Conservation (phyloP, 2,113 vertebrate genomes). For the Chionomys nivalis region DNA sequence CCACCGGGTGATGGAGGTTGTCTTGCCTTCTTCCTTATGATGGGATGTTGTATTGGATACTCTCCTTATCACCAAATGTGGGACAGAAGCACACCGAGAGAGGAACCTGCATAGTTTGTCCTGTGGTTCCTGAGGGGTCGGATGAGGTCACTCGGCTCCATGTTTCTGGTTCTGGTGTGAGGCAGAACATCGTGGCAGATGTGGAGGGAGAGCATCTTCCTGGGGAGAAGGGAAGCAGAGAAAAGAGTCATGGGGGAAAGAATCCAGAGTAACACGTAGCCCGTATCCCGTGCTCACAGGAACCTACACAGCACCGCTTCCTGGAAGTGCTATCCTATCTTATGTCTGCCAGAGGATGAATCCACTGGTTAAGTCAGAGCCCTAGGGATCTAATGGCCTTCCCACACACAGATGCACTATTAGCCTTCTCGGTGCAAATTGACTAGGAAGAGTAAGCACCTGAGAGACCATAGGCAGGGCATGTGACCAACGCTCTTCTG, state of each 20-base stretch:
- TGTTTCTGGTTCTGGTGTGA: background rate
- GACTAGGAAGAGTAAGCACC: background rate
- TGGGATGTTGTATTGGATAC: rapidly evolving
- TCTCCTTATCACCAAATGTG: too few relatives aligned
- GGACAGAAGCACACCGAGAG: background rate
- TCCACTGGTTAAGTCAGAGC: background rate
- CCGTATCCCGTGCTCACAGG: too few relatives aligned
- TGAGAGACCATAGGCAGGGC: background rate
- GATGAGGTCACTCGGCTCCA: background rate
- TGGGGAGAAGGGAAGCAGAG: background rate
- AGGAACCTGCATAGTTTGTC: background rate
- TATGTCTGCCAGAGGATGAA: background rate
- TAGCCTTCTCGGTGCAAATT: background rate
- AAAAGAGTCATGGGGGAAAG: background rate
- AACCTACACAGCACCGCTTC: background rate
- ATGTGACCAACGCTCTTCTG: rapidly evolving
- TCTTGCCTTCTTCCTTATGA: too few relatives aligned
- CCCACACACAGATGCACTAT: background rate
- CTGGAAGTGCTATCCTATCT: background rate
- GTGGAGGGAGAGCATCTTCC: background rate
- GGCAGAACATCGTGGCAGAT: background rate
- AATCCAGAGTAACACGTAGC: background rate
- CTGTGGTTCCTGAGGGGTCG: background rate
- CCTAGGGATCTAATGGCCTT: background rate
- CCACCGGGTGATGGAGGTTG: background rate